Evolutionary conservation across 2,797 vertebrate genomes (phyloP).

Genomic region (Pseudotriccus pelzelni): DNA sequence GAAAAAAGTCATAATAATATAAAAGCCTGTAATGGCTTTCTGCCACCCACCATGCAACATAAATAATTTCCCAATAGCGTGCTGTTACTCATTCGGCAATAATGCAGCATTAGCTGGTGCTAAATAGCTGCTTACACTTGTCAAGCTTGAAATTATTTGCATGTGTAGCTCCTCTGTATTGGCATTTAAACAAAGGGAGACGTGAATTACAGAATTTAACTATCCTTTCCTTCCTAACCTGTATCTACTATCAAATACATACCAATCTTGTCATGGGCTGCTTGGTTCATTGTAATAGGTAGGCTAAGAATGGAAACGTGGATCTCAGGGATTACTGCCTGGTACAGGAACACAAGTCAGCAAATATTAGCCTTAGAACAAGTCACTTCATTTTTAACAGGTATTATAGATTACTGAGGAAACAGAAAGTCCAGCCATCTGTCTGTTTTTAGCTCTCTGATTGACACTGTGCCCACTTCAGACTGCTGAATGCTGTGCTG

Average conservation of each 20-base stretch:
- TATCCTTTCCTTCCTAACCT: neutral
- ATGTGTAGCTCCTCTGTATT: neutral
- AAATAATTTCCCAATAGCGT: neutral
- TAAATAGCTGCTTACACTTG: neutral
- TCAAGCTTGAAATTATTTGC: neutral
- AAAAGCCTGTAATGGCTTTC: neutral
- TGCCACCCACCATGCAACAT: neutral
- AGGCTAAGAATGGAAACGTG: neutral
- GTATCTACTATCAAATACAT: neutral
- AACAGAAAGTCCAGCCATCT: neutral
- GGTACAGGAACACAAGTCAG: neutral
- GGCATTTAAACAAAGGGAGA: neutral
- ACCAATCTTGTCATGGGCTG: neutral
- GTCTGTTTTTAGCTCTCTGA: neutral
- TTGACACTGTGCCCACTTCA: neutral
- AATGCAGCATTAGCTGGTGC: neutral
- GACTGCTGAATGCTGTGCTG: fast-evolving
- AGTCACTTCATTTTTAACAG: neutral
- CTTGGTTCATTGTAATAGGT: neutral
- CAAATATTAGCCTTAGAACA: neutral
- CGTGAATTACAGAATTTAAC: neutral
- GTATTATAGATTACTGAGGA: neutral
- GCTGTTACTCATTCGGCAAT: neutral
- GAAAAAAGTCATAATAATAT: neutral
- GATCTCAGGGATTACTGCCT: neutral